Percentiles rank a stretch among this genome's conserved stretches.
Evolutionary conservation across 2,888 invertebrate genomes (phyloP).

Genomic region (Autographa gamma): DNA sequence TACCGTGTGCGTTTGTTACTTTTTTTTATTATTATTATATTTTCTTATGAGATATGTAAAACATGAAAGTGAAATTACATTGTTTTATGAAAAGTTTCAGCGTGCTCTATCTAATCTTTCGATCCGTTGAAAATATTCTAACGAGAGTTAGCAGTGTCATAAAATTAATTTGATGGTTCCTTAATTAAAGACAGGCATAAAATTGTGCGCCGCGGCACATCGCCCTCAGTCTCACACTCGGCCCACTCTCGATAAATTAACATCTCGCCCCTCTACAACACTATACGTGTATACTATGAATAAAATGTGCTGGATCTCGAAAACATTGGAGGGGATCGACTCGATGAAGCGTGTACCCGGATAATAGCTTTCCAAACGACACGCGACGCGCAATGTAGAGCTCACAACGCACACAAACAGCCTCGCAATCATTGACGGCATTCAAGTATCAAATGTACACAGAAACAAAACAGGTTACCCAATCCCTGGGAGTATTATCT

Average conservation of each 20-base stretch:
- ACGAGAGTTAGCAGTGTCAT: no score
- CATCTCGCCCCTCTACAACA: not conserved
- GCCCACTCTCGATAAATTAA: slow-evolving; percentile 2
- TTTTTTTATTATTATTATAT: slow-evolving; percentile 8
- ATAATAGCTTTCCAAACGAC: slow-evolving; percentile 66
- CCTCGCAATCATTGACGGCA: slow-evolving; percentile 20
- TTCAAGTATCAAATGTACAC: not conserved
- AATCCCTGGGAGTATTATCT: no score
- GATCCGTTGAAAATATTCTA: no score
- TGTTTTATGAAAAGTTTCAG: slow-evolving; percentile 27
- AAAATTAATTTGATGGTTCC: no score
- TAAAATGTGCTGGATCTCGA: slow-evolving; percentile 21
- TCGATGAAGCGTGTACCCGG: slow-evolving; percentile 61
- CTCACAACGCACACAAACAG: slow-evolving; percentile 39
- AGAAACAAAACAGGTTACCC: not conserved
- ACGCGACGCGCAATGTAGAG: slow-evolving; percentile 28
- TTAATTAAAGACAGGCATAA: no score
- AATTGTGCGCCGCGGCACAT: not conserved
- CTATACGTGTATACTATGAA: not conserved
- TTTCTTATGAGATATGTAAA: slow-evolving; percentile 22
- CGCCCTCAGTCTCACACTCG: not conserved
- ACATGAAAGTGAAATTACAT: slow-evolving; percentile 38
- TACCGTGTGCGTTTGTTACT: slow-evolving; percentile 34
- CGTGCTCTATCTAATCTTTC: no score
- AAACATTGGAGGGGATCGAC: slow-evolving; percentile 38